Conservation (phyloP, 2,113 vertebrate species). For the Poecilia latipinna region DNA sequence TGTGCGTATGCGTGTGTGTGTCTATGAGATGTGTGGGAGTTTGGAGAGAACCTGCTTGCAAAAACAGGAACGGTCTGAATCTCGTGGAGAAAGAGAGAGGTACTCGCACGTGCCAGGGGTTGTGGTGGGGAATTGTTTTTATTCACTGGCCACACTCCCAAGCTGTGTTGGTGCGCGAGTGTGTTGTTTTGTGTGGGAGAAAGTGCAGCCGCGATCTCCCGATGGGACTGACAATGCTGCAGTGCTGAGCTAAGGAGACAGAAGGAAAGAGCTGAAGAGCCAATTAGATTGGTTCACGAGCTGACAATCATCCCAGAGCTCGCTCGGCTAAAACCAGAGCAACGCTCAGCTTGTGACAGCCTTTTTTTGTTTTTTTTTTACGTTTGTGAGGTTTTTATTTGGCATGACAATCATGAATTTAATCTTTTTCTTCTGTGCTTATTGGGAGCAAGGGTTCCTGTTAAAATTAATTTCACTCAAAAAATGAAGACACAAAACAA, state of each 20-base stretch:
- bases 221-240: constrained; percentile 63
- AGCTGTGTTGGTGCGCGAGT: constrained; percentile 17
- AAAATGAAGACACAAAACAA: too few relatives aligned
- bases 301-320: constrained; percentile 57
- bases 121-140: constrained; percentile 11
- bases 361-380: too few relatives aligned
- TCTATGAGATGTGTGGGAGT: constrained; percentile 35
- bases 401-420: too few relatives aligned
- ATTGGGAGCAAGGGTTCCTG: too few relatives aligned
- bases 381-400: too few relatives aligned
- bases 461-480: too few relatives aligned
- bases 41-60: constrained; percentile 17
- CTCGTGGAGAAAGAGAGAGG: constrained; percentile 10
- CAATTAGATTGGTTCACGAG: constrained; percentile 59
- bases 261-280: constrained; percentile 45
- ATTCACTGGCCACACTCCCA: constrained; percentile 21
- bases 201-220: constrained; percentile 53
- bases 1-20: constrained; percentile 15
- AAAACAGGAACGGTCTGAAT: constrained; percentile 10
- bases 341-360: neutral
- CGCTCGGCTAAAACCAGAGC: constrained; percentile 57
- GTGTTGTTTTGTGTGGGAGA: constrained; percentile 15
- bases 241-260: constrained; percentile 63
- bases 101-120: constrained; percentile 27
- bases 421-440: too few relatives aligned